A percentile compares a stretch with the other conserved stretches of the same genome.
These are phyloP conservation scores for Opisthocomus hoazin DNA, from an alignment of 2,113 vertebrate genomes.

Conservation along the genomic window DNA sequence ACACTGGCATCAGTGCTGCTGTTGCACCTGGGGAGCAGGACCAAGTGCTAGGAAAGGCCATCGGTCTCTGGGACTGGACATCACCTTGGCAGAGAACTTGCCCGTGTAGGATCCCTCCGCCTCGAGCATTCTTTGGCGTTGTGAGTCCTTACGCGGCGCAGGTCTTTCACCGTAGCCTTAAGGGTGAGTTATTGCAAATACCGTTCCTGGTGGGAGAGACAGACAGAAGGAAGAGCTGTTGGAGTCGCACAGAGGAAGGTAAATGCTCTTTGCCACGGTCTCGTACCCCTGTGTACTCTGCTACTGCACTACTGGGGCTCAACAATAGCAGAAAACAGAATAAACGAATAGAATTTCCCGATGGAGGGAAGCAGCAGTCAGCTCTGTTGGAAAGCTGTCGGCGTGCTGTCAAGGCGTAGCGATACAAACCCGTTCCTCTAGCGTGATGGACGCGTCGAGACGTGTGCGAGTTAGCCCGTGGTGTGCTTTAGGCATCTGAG, in stretches of 20 bases:
- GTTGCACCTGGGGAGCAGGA: not conserved
- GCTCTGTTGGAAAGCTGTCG: not conserved
- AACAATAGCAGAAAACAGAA: not conserved
- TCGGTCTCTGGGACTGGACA: not conserved
- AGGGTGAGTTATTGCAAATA: not conserved
- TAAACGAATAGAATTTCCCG: accelerated
- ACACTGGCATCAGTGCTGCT: not conserved
- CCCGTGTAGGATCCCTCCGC: not conserved
- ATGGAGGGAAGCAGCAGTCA: not conserved
- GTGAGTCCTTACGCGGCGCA: not conserved
- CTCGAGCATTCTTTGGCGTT: accelerated
- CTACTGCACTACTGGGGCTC: not conserved
- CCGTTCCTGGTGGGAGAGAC: not conserved
- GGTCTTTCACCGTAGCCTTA: not conserved
- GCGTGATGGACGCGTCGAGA: accelerated
- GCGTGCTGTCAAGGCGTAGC: accelerated
- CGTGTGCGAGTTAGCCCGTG: not conserved
- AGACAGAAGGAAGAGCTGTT: not conserved
- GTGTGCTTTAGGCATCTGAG: not conserved
- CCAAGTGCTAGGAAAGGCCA: not conserved
- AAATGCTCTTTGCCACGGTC: accelerated
- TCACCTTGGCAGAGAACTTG: not conserved
- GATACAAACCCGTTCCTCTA: not conserved
- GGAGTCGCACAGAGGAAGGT: not conserved
- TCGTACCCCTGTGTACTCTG: not conserved